Percentiles rank a stretch among this genome's conserved stretches.
Conservation (phyloP, 2,113 vertebrate species). For the Procavia capensis region DNA sequence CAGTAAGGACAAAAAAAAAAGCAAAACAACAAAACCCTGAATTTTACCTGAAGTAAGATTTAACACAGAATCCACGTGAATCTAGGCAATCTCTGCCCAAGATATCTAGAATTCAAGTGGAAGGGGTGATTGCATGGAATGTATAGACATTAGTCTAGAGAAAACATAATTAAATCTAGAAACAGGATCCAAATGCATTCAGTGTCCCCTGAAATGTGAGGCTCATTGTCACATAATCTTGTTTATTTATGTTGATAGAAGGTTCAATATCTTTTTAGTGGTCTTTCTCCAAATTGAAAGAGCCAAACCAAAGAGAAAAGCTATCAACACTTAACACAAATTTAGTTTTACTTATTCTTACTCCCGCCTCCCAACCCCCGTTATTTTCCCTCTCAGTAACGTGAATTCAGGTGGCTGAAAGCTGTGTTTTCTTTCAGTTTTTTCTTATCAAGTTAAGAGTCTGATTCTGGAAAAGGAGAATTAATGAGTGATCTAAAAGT, state of each 20-base stretch:
- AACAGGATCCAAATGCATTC: background rate
- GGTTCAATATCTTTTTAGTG: background rate
- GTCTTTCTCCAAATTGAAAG: background rate
- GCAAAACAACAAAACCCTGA: background rate
- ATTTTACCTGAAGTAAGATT: background rate
- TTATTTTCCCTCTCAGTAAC: background rate
- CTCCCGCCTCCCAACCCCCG: background rate
- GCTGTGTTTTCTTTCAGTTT: background rate
- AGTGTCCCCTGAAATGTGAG: background rate
- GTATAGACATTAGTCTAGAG: background rate
- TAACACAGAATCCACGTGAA: background rate
- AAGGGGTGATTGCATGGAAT: background rate
- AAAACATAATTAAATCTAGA: constrained; percentile 21
- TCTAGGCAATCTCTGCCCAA: background rate
- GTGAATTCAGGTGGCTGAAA: background rate
- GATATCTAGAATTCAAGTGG: background rate
- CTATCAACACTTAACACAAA: background rate
- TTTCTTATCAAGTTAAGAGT: background rate
- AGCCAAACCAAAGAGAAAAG: background rate
- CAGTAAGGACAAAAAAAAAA: background rate
- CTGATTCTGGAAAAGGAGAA: background rate
- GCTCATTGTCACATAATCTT: background rate
- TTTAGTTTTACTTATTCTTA: background rate
- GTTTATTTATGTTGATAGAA: background rate
- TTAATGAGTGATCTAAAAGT: background rate